phyloP scores from a whole-genome alignment of 2,113 vertebrate species.

The Collichthys lucidus region DNA sequence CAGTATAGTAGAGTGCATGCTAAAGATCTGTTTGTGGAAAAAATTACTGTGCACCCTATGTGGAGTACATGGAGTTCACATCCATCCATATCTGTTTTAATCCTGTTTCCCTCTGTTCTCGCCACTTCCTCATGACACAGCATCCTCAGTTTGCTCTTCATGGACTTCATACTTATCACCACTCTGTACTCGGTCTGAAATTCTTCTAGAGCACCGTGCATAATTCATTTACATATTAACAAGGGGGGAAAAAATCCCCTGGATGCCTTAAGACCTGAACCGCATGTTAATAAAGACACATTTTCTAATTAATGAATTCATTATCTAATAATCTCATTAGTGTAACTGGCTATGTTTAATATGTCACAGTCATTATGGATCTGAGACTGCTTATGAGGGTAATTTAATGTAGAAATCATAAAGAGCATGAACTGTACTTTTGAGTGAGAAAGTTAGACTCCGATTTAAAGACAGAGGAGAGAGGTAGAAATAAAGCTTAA shows the following conservation, averaged over 20 bases:
- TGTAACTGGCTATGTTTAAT: constrained; percentile 33
- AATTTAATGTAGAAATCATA: background rate
- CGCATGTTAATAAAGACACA: constrained; percentile 2
- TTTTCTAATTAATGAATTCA: constrained; percentile 34
- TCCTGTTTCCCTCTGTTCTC: background rate
- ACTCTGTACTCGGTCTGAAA: too few species aligned
- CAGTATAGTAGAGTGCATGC: background rate
- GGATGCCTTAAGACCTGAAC: constrained; percentile 9
- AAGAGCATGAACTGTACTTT: background rate
- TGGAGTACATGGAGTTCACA: background rate
- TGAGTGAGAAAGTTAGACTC: too few species aligned
- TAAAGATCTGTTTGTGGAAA: background rate
- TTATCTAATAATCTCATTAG: constrained; percentile 50
- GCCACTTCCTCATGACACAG: too few species aligned
- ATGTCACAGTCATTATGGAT: constrained; percentile 41
- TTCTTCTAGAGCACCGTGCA: background rate
- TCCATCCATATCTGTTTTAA: background rate
- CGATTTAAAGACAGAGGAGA: background rate
- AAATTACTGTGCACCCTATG: background rate
- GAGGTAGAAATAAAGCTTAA: too few species aligned
- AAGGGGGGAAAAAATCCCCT: background rate
- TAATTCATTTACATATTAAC: constrained; percentile 15
- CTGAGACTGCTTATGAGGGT: constrained; percentile 6
- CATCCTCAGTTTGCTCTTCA: too few species aligned
- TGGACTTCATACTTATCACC: too few species aligned